Evolutionary conservation across 1,140 invertebrate genomes (phyloP).

Genomic region (Drosophila fuyamai): DNA sequence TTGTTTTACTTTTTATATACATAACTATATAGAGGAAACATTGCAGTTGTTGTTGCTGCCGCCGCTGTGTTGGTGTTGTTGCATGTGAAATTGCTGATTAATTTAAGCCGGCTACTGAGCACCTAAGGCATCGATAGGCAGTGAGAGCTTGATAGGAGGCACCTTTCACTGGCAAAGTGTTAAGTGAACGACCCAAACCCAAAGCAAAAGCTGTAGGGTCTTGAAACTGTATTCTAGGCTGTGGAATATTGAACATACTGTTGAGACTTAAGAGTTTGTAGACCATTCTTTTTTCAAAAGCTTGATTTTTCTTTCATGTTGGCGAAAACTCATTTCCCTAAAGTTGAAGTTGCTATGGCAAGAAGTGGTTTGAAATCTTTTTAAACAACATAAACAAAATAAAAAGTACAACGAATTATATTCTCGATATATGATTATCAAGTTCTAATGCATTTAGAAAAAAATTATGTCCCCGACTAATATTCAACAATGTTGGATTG

Average conservation of each 20-base stretch:
- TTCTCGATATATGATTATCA: background rate
- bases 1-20: constrained; percentile 36
- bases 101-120: constrained; percentile 51
- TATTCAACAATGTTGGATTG: background rate
- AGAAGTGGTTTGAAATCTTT: constrained; percentile 3
- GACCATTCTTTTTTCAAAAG: background rate
- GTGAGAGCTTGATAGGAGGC: constrained; percentile 44
- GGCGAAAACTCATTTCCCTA: background rate
- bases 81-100: constrained; percentile 52
- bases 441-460: background rate
- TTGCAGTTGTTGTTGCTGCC: constrained; percentile 19
- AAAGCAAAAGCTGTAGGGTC: constrained; percentile 9
- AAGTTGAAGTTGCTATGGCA: constrained; percentile 11
- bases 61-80: constrained; percentile 16
- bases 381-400: constrained; percentile 13
- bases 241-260: constrained; percentile 5
- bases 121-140: constrained; percentile 57
- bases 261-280: background rate
- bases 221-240: constrained; percentile 11
- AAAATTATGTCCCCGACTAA: background rate
- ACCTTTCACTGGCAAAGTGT: constrained; percentile 41
- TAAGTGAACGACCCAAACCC: constrained; percentile 30
- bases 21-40: constrained; percentile 32
- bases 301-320: background rate
- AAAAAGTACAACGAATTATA: background rate